These are phyloP conservation scores for Taphrorychus bicolor DNA, from an alignment of 2,888 invertebrate genomes.

Conservation along the genomic window DNA sequence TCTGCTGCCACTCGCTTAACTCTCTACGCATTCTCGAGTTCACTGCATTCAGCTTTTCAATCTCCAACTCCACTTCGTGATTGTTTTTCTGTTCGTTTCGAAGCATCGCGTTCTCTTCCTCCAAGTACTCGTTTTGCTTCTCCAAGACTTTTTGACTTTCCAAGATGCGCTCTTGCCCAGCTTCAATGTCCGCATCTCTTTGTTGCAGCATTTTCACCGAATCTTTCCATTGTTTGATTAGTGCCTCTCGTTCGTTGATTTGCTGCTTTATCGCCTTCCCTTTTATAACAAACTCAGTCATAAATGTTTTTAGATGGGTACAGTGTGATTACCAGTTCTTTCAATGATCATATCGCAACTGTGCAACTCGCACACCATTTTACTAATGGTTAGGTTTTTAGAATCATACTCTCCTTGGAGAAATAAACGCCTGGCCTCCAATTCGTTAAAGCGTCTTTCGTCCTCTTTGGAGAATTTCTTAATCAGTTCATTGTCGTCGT, in stretches of 20 bases:
- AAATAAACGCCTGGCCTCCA: conserved; percentile 65
- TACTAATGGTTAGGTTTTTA: conserved; percentile 59
- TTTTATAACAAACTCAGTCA: no score
- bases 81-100: conserved; percentile 68
- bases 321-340: conserved; percentile 48
- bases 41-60: conserved; percentile 57
- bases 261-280: conserved; percentile 61
- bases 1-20: conserved; percentile 53
- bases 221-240: conserved; percentile 76
- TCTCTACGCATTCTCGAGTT: conserved; percentile 57
- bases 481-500: conserved; percentile 74
- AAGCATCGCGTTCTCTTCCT: conserved; percentile 68
- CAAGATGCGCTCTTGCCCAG: conserved; percentile 51
- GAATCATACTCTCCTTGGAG: conserved; percentile 61
- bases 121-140: conserved; percentile 63
- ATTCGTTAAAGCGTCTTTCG: conserved; percentile 68
- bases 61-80: conserved; percentile 59
- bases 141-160: conserved; percentile 49
- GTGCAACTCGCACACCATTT: conserved; percentile 62
- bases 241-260: conserved; percentile 70
- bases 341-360: conserved; percentile 63
- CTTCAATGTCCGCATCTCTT: conserved; percentile 71
- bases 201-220: conserved; percentile 74
- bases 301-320: background rate
- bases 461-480: conserved; percentile 77